phyloP scores from a whole-genome alignment of 2,797 vertebrate genomes.

The Apodemus agrarius region DNA sequence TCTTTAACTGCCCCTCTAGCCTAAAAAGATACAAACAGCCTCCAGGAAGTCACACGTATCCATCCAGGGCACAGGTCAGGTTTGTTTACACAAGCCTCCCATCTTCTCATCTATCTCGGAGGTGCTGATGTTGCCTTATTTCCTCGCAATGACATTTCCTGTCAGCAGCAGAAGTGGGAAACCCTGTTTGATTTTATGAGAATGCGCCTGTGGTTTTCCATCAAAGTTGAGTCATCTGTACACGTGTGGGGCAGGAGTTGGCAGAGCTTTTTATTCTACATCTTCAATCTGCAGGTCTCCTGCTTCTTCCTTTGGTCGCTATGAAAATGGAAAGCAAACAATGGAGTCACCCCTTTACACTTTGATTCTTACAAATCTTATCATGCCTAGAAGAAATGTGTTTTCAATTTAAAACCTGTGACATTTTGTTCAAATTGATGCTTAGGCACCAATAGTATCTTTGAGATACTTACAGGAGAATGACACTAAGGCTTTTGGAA shows the following conservation, averaged over 20 bases:
- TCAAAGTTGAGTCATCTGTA: constrained; percentile 23
- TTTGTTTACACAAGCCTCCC: constrained; percentile 55
- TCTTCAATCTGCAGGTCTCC: neutral
- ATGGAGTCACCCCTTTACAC: neutral
- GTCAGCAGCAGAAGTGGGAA: constrained; percentile 65
- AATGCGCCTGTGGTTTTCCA: neutral
- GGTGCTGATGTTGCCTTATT: constrained; percentile 63
- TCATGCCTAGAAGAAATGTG: neutral
- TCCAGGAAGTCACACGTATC: constrained; percentile 59
- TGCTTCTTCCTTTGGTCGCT: neutral
- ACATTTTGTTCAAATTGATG: neutral
- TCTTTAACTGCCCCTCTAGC: neutral
- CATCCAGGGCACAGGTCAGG: constrained; percentile 58
- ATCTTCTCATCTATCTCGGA: constrained; percentile 63
- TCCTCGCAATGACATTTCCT: constrained; percentile 68
- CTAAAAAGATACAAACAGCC: constrained; percentile 1
- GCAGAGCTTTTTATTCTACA: neutral
- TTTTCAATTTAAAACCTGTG: neutral
- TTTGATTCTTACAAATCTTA: neutral
- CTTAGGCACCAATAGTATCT: neutral
- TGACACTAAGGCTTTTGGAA: neutral
- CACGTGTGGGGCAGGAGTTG: neutral
- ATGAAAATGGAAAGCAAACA: constrained; percentile 7
- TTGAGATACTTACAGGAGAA: constrained; percentile 12
- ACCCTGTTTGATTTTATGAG: constrained; percentile 41